Evolutionary conservation across 2,888 invertebrate genomes (phyloP), one percentile per base, ranked within the genome.

Genomic region (Callimorpha dominula): DNA sequence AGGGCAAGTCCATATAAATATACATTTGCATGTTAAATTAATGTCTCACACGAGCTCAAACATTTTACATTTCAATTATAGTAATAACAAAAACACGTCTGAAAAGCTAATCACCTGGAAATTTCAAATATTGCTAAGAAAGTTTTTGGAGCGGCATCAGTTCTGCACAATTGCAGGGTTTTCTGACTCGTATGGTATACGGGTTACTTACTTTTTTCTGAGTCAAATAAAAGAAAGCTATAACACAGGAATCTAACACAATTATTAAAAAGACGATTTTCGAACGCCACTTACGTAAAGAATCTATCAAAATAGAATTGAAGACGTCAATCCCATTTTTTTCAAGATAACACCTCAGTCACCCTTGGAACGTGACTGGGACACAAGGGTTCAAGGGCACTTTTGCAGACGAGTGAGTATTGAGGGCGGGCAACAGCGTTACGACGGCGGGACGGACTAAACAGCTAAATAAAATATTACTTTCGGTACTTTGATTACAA

Each of bases 361-460:
- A 46, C 66, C 81, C 78, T 75, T 71, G n/a, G 52, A 49, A 74
- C 78, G 68, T 74, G 74, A 76, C 20, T 70, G 62, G 71, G 72
- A 64, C 73, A 69, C 3, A 43, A 60, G 15, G 20, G 81, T 74
- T 78, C 79, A 83, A 83, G 81, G 81, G 65, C 52, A 69, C 73
- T 73, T 70, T 65, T 66, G 40, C 42, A 52, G 63, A 52, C 17
- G 69, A 9, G 43, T 17, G 60, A 65, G 14, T 46, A 17, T 43
- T 62, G 54, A 73, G 67, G 67, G 67, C 54, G 70, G 31, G 60
- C 20, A 14, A 43, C 60, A 46, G 14, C 68, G 15, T 31, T 20
- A 40, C 69, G 31, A 66, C 50, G 54, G 62, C 43, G 69, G 50
- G 62, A 68, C 73, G n/a, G 63, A 52, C 64, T 64, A 49, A 72